Evolutionary conservation across 2,113 vertebrate genomes (phyloP).

Genomic region (Pomatostomus ruficeps): DNA sequence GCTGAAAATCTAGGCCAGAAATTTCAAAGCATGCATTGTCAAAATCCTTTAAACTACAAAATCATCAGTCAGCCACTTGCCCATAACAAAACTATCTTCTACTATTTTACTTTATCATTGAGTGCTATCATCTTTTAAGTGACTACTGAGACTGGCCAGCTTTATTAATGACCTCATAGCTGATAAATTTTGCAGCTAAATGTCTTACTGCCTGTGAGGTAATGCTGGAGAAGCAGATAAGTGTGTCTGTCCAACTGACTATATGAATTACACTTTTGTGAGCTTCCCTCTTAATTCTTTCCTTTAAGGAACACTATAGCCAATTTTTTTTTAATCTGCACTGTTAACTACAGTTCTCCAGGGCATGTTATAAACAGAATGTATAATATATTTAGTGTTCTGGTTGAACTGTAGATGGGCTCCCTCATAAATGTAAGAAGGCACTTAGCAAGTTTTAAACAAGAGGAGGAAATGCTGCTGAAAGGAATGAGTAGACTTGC

Average conservation of each 20-base stretch:
- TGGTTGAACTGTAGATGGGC: constrained; percentile 33
- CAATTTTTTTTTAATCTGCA: background rate
- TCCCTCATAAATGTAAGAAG: constrained; percentile 50
- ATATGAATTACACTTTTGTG: constrained; percentile 42
- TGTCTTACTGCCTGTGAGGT: constrained; percentile 51
- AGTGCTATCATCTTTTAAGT: constrained; percentile 42
- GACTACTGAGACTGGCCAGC: constrained; percentile 59
- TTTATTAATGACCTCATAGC: constrained; percentile 60
- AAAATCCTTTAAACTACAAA: constrained; percentile 26
- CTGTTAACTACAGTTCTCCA: constrained; percentile 1
- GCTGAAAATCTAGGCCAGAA: constrained; percentile 21
- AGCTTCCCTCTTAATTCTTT: constrained; percentile 7
- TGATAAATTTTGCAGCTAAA: constrained; percentile 52
- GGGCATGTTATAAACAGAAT: constrained; percentile 9
- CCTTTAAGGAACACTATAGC: background rate
- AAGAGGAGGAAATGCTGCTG: constrained; percentile 26
- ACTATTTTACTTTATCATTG: constrained; percentile 27
- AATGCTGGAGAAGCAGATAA: constrained; percentile 21
- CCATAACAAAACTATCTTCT: constrained; percentile 50
- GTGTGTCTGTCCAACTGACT: background rate
- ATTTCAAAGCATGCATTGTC: constrained; percentile 52
- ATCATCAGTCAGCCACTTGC: constrained; percentile 2
- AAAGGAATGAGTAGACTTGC: background rate
- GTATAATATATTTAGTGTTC: constrained; percentile 25
- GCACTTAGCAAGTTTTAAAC: constrained; percentile 56